phyloP scores from a whole-genome alignment of 2,797 vertebrate genomes.

The Scolopax bukidnonensis region DNA sequence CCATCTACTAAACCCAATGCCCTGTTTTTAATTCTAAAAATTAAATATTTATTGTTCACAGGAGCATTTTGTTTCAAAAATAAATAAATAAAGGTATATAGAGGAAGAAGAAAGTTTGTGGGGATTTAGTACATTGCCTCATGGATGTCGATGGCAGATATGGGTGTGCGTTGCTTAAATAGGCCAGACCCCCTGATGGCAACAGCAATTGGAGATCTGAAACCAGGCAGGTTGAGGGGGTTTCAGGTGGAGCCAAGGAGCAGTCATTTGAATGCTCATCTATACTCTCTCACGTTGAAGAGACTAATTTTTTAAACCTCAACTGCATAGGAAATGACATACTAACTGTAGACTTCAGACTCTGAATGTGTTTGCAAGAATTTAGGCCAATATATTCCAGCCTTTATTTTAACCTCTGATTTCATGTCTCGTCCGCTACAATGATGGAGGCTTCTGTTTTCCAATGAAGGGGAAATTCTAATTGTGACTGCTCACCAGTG shows the following conservation, averaged over 20 bases:
- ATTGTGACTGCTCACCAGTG: background rate
- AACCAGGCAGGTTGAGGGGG: background rate
- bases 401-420: conserved; percentile 1
- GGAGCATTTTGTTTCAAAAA: background rate
- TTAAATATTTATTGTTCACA: conserved; percentile 31
- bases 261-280: background rate
- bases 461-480: background rate
- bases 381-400: background rate
- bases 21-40: background rate
- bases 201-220: accelerated
- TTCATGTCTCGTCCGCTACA: background rate
- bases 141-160: background rate
- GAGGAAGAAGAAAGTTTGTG: background rate
- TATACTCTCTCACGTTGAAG: background rate
- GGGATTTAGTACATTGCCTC: background rate
- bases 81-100: background rate
- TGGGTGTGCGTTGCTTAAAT: background rate
- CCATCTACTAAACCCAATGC: background rate
- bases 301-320: background rate
- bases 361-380: background rate
- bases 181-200: background rate
- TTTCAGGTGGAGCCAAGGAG: background rate
- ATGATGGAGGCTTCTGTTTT: background rate
- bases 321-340: background rate
- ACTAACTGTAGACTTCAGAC: background rate